Percentiles rank a stretch among this genome's conserved stretches.
Conservation (phyloP, 2,113 vertebrate species). For the Lycaon pictus region DNA sequence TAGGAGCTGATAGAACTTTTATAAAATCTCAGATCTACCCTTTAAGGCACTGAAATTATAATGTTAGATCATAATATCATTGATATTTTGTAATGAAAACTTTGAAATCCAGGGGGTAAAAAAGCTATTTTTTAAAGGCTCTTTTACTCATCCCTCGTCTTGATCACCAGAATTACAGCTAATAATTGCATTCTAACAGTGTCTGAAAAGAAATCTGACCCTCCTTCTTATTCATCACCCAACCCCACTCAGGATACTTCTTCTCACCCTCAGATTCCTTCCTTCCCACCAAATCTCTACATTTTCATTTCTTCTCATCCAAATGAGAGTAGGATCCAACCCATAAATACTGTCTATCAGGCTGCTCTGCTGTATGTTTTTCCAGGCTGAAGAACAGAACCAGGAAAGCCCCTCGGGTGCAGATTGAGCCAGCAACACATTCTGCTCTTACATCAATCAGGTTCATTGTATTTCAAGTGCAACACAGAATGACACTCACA, state of each 20-base stretch:
- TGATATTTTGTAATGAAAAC: constrained; percentile 39
- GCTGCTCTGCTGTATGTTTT: neutral
- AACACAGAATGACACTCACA: neutral
- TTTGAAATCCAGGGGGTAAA: neutral
- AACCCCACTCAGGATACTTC: neutral
- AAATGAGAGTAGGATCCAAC: neutral
- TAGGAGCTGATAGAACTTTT: neutral
- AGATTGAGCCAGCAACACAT: neutral
- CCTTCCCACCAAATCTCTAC: neutral
- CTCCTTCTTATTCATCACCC: neutral
- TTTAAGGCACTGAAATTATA: neutral
- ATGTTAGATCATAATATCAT: neutral
- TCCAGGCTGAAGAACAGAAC: neutral
- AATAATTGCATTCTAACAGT: constrained; percentile 14
- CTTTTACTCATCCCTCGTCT: neutral
- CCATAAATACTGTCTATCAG: neutral
- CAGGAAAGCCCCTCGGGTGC: neutral
- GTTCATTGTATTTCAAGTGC: neutral
- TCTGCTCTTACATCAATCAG: neutral
- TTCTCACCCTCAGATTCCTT: neutral
- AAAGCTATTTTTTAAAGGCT: neutral
- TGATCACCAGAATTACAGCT: neutral
- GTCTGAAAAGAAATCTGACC: neutral
- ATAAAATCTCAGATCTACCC: constrained; percentile 23
- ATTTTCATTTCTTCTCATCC: neutral